phyloP scores from a whole-genome alignment of 2,797 vertebrate species.

The Pangasius sanitwongsei region DNA sequence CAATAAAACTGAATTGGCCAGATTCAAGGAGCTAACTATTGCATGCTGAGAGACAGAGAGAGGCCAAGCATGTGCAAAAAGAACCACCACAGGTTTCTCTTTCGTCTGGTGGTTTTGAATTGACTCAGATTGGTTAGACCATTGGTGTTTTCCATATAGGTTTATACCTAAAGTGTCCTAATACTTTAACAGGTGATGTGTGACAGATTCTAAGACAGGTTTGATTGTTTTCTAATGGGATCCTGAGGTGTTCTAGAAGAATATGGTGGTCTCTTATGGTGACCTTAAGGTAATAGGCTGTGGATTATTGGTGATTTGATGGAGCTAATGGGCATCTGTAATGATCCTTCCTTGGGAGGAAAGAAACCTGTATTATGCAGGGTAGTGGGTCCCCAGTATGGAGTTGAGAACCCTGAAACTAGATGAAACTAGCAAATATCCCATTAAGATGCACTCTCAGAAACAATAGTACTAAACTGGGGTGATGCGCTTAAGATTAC shows the following conservation, averaged over 20 bases:
- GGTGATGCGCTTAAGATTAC: neutral
- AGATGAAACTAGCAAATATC: neutral
- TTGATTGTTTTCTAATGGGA: neutral
- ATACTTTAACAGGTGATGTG: constrained; percentile 9
- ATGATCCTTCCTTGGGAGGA: neutral
- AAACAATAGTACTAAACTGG: neutral
- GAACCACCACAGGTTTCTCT: neutral
- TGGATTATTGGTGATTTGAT: constrained; percentile 22
- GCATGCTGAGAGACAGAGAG: neutral
- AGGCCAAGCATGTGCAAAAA: neutral
- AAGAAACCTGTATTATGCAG: neutral
- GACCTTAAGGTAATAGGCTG: constrained; percentile 25
- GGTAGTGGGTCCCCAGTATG: neutral
- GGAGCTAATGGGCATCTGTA: neutral
- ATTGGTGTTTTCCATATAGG: constrained; percentile 2
- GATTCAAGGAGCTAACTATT: neutral
- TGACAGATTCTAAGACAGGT: neutral
- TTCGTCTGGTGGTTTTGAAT: neutral
- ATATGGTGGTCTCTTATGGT: constrained; percentile 4
- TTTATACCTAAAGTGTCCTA: neutral
- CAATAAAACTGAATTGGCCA: neutral
- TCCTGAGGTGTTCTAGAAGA: constrained; percentile 2
- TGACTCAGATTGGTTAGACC: neutral
- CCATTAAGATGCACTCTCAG: neutral
- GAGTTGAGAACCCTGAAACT: neutral